These are phyloP conservation scores for Acleris cristana DNA, from an alignment of 2,888 invertebrate genomes.

Conservation along the genomic window DNA sequence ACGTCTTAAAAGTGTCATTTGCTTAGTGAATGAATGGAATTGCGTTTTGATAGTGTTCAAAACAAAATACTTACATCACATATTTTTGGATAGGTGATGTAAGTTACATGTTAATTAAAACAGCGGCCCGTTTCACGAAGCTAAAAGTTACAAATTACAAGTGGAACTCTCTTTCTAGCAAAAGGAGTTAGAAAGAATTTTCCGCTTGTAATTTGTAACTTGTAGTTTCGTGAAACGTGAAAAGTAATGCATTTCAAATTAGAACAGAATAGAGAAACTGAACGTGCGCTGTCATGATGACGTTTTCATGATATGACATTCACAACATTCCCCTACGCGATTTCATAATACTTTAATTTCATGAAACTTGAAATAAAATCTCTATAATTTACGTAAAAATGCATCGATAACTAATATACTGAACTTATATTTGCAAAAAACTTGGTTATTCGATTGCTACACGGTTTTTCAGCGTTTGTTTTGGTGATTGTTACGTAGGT, in stretches of 20 bases:
- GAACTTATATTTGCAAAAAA: slow-evolving; percentile 4
- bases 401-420: slow-evolving; percentile 38
- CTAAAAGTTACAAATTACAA: too few relatives aligned
- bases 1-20: too few relatives aligned
- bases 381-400: background rate
- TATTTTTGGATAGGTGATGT: too few relatives aligned
- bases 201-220: too few relatives aligned
- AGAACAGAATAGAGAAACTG: background rate
- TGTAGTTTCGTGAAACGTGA: too few relatives aligned
- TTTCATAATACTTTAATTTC: slow-evolving; percentile 36
- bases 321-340: slow-evolving; percentile 18
- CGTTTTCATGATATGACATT: slow-evolving; percentile 15
- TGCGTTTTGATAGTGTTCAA: background rate
- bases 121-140: too few relatives aligned
- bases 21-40: background rate
- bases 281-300: slow-evolving; percentile 23
- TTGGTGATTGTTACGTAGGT: slow-evolving; percentile 22
- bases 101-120: too few relatives aligned
- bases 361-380: slow-evolving; percentile 39
- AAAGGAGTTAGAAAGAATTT: too few relatives aligned
- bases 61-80: too few relatives aligned
- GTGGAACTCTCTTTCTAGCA: too few relatives aligned
- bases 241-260: too few relatives aligned
- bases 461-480: slow-evolving; percentile 14
- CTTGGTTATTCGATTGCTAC: background rate